These are phyloP conservation scores for Ptychobarbus kaznakovi DNA, from an alignment of 2,797 vertebrate genomes.

Conservation along the genomic window DNA sequence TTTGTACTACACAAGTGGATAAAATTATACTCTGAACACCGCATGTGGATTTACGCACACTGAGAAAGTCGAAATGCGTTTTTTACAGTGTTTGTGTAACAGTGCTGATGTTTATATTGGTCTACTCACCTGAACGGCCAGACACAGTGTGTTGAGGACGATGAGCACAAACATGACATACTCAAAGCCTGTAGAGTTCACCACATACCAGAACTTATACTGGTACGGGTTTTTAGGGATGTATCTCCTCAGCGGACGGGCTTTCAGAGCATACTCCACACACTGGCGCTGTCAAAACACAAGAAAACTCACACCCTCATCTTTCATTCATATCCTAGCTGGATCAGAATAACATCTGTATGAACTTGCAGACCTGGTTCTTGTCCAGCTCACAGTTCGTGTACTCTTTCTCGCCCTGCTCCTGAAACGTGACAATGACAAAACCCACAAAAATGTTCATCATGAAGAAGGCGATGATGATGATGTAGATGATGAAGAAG, in stretches of 20 bases:
- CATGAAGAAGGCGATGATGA: constrained; percentile 99
- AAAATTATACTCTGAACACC: too few species aligned
- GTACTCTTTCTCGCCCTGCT: constrained; percentile 98
- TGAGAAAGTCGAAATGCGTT: too few species aligned
- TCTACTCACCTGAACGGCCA: constrained; percentile 93
- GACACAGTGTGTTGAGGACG: constrained; percentile 98
- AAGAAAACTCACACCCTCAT: background rate
- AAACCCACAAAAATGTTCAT: constrained; percentile 99
- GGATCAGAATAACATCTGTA: background rate
- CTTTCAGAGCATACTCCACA: constrained; percentile 97
- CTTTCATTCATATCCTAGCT: background rate
- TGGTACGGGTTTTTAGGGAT: constrained; percentile 99
- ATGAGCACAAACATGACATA: constrained; percentile 99
- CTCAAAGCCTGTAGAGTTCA: constrained; percentile 97
- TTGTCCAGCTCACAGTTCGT: constrained; percentile 99
- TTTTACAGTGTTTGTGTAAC: background rate
- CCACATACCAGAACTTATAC: constrained; percentile 99
- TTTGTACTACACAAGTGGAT: too few species aligned
- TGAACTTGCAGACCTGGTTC: constrained; percentile 88
- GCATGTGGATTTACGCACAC: too few species aligned
- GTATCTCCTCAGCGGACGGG: constrained; percentile 92
- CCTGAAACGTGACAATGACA: constrained; percentile 98
- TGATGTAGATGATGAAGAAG: constrained; percentile 99
- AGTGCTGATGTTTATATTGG: background rate
- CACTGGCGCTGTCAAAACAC: constrained; percentile 87